A percentile compares a stretch with the other conserved stretches of the same genome.
Conservation (phyloP, 2,113 vertebrate species). For the Lamprotornis superbus region DNA sequence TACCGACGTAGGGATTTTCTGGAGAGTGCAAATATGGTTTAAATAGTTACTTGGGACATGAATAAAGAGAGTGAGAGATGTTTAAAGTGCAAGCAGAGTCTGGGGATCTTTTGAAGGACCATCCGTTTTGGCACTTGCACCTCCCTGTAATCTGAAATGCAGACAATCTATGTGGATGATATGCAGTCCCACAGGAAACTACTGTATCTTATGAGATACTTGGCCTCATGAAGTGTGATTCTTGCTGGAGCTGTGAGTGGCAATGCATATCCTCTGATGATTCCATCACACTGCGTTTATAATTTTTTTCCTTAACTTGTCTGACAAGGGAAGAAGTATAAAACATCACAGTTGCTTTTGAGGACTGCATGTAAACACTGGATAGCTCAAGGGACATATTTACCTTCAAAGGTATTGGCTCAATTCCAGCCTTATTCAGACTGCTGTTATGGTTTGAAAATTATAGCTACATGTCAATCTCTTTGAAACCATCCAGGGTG, state of each 20-base stretch:
- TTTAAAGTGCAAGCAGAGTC: not conserved
- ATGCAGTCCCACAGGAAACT: not conserved
- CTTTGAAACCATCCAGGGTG: not conserved
- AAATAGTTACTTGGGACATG: not conserved
- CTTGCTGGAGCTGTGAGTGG: not conserved
- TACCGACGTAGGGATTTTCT: not conserved
- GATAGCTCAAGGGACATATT: not conserved
- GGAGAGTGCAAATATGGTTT: not conserved
- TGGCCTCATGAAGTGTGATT: not conserved
- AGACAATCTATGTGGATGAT: not conserved
- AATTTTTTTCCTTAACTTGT: not conserved
- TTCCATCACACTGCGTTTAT: not conserved
- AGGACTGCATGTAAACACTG: not conserved
- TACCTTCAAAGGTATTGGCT: not conserved
- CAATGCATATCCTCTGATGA: not conserved
- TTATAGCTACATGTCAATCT: not conserved
- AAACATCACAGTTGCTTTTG: not conserved
- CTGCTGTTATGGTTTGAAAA: not conserved
- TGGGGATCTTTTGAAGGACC: not conserved
- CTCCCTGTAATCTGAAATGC: slow-evolving; percentile 24
- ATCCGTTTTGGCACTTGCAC: not conserved
- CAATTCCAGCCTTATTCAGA: not conserved
- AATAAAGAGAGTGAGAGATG: not conserved
- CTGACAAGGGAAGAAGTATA: not conserved
- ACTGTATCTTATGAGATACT: not conserved